Evolutionary conservation across 1,140 invertebrate genomes (phyloP).

Genomic region (Stenopsyche tienmushanensis): DNA sequence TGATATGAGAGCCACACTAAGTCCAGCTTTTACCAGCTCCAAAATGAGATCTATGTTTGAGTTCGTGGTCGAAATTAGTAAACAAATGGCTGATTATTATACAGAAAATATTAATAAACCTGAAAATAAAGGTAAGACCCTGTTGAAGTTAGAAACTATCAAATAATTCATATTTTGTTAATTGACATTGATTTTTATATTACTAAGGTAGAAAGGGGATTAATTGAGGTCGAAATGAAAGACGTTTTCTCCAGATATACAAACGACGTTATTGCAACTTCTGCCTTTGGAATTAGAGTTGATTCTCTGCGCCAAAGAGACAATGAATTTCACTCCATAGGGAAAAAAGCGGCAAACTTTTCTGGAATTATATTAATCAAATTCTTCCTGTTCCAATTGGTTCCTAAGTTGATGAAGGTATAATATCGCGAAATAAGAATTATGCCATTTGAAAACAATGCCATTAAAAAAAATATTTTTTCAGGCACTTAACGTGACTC

Average conservation of each 20-base stretch:
- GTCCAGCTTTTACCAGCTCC: constrained; percentile 15
- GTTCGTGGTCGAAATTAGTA: background rate
- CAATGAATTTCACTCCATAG: constrained; percentile 48
- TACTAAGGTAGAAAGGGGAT: constrained; percentile 47
- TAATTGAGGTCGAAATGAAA: constrained; percentile 49
- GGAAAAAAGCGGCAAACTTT: constrained; percentile 43
- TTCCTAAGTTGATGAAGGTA: constrained; percentile 18
- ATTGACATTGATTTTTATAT: constrained; percentile 31
- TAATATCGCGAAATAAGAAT: background rate
- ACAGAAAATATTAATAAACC: background rate
- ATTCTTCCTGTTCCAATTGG: constrained; percentile 8
- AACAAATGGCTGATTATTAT: background rate
- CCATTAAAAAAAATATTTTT: constrained; percentile 19
- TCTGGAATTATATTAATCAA: constrained; percentile 10
- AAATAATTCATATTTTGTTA: too few species aligned
- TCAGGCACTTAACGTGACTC: constrained; percentile 29
- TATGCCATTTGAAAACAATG: background rate
- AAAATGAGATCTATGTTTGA: constrained; percentile 12
- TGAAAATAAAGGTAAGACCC: background rate
- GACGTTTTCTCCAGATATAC: constrained; percentile 49
- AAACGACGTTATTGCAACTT: constrained; percentile 56
- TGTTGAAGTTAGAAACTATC: too few species aligned
- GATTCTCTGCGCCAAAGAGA: constrained; percentile 52
- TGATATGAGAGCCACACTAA: constrained; percentile 14
- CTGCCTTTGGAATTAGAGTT: constrained; percentile 55